Percentiles rank a stretch among this genome's conserved stretches.
phyloP scores from a whole-genome alignment of 2,797 vertebrate genomes.

The Hippocampus kuda region DNA sequence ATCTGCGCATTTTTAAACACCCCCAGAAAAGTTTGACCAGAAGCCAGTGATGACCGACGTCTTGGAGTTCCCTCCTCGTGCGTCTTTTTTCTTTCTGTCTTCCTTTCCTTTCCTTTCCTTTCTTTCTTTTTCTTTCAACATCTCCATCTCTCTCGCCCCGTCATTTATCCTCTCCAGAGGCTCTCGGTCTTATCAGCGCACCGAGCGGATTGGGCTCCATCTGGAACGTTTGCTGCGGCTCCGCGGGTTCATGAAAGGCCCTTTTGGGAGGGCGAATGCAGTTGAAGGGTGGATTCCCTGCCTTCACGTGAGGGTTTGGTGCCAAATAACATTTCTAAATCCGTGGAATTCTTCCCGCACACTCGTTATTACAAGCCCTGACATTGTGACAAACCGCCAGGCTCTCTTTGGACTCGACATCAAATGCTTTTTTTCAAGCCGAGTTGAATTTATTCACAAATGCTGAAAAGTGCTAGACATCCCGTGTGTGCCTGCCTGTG shows the following conservation, averaged over 20 bases:
- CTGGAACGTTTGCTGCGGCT: conserved; percentile 29
- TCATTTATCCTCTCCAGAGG: conserved; percentile 45
- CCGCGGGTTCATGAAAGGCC: conserved; percentile 31
- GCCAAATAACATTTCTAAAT: conserved; percentile 28
- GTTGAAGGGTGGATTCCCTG: conserved; percentile 38
- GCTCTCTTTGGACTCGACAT: conserved; percentile 44
- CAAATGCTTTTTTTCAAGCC: conserved; percentile 45
- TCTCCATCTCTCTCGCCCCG: conserved; percentile 18
- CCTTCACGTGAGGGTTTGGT: conserved; percentile 16
- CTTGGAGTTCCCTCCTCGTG: background rate
- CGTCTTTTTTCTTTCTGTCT: too few species aligned
- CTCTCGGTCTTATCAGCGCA: conserved; percentile 43
- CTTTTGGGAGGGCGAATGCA: conserved; percentile 46
- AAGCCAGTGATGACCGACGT: conserved; percentile 26
- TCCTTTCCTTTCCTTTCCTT: conserved; percentile 12
- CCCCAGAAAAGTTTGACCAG: conserved; percentile 26
- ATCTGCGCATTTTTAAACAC: conserved; percentile 60
- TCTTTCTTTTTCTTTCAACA: conserved; percentile 21
- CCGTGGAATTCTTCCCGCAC: conserved; percentile 32
- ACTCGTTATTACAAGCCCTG: conserved; percentile 32
- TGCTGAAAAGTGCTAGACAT: conserved; percentile 33
- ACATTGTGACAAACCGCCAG: conserved; percentile 36
- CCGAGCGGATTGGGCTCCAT: conserved; percentile 36
- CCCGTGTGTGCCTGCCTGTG: conserved; percentile 5
- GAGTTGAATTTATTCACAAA: conserved; percentile 44